Conservation (phyloP, 2,113 vertebrate genomes). For the Bothrops jararaca region DNA sequence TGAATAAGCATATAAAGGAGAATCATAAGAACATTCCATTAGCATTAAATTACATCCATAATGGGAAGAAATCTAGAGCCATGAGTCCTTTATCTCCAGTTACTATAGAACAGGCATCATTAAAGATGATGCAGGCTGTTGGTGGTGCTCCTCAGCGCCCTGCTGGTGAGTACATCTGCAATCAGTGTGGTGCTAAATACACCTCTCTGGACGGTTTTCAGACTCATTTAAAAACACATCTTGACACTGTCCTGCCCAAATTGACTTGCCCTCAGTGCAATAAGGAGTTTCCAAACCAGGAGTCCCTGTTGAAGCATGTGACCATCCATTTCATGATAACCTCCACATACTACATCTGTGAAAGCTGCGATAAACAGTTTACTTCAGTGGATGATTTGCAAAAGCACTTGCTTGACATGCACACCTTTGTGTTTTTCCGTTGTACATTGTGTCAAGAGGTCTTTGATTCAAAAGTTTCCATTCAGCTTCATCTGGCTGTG, state of each 20-base stretch:
- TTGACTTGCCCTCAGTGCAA: slow-evolving; percentile 96
- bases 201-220: slow-evolving; percentile 93
- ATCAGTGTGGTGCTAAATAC: slow-evolving; percentile 95
- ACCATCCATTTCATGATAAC: slow-evolving; percentile 97
- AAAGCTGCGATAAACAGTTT: slow-evolving; percentile 99
- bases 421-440: slow-evolving; percentile 97
- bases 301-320: slow-evolving; percentile 94
- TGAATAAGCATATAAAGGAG: slow-evolving; percentile 98
- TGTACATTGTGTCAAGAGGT: slow-evolving; percentile 98
- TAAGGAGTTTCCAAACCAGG: slow-evolving; percentile 97
- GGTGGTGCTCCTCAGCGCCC: slow-evolving; percentile 80
- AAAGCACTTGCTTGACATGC: slow-evolving; percentile 97
- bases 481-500: slow-evolving; percentile 95
- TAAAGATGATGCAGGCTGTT: slow-evolving; percentile 85
- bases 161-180: slow-evolving; percentile 91
- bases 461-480: slow-evolving; percentile 98
- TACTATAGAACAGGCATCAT: slow-evolving; percentile 83
- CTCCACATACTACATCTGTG: slow-evolving; percentile 96
- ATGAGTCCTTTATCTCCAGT: slow-evolving; percentile 93
- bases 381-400: slow-evolving; percentile 96
- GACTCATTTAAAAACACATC: slow-evolving; percentile 95
- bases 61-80: slow-evolving; percentile 91
- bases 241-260: slow-evolving; percentile 89
- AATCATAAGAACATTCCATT: slow-evolving; percentile 99
- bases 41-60: slow-evolving; percentile 95